Evolutionary conservation across 1,140 invertebrate species (phyloP).

Genomic region (Drosophila dunni): DNA sequence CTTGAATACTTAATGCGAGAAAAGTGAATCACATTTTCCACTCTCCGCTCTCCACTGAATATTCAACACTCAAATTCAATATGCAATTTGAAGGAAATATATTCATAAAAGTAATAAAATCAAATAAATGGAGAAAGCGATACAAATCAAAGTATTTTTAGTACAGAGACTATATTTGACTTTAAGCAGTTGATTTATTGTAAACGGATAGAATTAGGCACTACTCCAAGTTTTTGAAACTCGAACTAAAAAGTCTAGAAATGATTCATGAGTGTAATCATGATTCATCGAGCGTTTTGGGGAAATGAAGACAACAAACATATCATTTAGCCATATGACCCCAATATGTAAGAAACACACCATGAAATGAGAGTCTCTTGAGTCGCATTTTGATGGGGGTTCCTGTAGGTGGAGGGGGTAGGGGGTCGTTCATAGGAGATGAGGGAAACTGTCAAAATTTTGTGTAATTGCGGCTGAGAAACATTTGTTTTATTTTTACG

Average conservation of each 20-base stretch:
- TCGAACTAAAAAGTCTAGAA: not conserved
- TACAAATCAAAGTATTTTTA: no score
- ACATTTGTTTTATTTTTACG: constrained; percentile 58
- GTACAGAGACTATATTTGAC: no score
- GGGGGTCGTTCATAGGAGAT: not conserved
- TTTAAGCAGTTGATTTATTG: no score
- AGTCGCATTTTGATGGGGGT: not conserved
- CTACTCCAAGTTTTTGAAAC: not conserved
- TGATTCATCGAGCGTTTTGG: not conserved
- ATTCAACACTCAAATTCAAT: no score
- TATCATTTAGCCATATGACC: constrained; percentile 16
- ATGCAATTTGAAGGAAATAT: no score
- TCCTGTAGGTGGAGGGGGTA: not conserved
- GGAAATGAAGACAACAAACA: constrained; percentile 24
- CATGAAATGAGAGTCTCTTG: not conserved
- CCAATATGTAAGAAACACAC: constrained; percentile 25
- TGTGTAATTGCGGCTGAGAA: constrained; percentile 45
- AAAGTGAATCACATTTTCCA: no score
- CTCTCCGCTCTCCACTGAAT: no score
- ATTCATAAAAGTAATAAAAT: no score
- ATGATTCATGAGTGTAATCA: constrained; percentile 1
- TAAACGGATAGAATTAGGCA: not conserved
- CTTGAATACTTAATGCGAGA: no score
- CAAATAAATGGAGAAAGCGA: no score
- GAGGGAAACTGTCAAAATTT: constrained; percentile 55